Conservation (phyloP, 2,888 invertebrate genomes). For the Andrena fulva region DNA sequence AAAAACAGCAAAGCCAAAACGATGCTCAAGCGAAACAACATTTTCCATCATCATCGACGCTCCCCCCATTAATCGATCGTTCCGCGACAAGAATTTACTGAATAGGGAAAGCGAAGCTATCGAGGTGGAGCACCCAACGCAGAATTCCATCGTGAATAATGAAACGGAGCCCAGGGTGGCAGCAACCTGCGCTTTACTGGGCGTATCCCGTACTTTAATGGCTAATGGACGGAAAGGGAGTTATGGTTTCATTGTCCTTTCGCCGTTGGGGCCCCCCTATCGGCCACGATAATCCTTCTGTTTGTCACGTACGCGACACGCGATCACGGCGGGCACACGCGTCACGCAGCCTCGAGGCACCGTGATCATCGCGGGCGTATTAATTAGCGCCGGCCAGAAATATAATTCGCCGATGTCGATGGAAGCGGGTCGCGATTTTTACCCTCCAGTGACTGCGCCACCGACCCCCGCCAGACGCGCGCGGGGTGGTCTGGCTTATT, state of each 20-base stretch:
- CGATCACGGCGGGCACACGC: background rate
- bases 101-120: too few species aligned
- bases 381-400: slow-evolving; percentile 41
- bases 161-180: background rate
- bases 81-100: too few species aligned
- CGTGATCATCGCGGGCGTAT: slow-evolving; percentile 40
- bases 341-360: slow-evolving; percentile 1
- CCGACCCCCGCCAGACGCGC: background rate
- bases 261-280: background rate
- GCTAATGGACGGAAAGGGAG: slow-evolving; percentile 36
- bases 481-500: background rate
- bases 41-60: too few species aligned
- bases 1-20: too few species aligned
- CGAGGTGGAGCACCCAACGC: background rate
- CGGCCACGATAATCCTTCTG: slow-evolving; percentile 26
- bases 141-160: slow-evolving; percentile 22
- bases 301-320: slow-evolving; percentile 23
- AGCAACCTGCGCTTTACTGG: background rate
- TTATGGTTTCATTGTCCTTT: slow-evolving; percentile 40
- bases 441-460: background rate
- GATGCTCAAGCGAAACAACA: too few species aligned
- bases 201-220: slow-evolving; percentile 4
- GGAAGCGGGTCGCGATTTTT: slow-evolving; percentile 2
- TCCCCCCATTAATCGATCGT: too few species aligned
- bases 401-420: slow-evolving; percentile 25